These are phyloP conservation scores for Geococcyx californianus DNA, from an alignment of 2,113 vertebrate species.

Conservation along the genomic window DNA sequence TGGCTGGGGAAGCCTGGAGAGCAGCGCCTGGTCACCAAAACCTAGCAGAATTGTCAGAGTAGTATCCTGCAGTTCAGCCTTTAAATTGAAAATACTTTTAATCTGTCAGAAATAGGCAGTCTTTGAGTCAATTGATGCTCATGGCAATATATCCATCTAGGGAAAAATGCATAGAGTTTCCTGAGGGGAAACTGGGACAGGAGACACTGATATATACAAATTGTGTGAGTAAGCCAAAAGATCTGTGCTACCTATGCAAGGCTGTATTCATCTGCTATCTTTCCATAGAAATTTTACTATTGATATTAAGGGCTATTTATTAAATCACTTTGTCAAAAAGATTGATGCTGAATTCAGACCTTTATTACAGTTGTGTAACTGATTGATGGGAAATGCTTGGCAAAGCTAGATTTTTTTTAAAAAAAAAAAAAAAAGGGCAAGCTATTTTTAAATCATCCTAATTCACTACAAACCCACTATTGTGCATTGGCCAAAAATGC, in stretches of 20 bases:
- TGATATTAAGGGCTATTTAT: neutral
- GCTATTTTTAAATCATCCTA: neutral
- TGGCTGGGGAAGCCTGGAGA: neutral
- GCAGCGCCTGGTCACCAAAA: fast-evolving
- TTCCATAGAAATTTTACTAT: neutral
- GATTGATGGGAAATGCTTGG: neutral
- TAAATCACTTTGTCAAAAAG: slow-evolving; percentile 3
- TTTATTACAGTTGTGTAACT: neutral
- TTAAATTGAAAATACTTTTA: neutral
- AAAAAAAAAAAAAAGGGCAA: neutral
- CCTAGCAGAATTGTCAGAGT: neutral
- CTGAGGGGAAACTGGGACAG: neutral
- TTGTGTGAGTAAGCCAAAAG: neutral
- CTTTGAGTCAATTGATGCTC: neutral
- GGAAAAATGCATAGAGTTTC: neutral
- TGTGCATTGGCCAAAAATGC: neutral
- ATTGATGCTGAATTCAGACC: neutral
- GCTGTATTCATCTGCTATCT: neutral
- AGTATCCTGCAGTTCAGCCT: neutral
- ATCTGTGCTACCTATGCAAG: neutral
- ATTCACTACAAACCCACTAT: neutral
- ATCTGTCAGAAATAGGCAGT: neutral
- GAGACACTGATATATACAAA: neutral
- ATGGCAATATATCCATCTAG: neutral
- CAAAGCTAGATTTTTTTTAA: neutral